These are phyloP conservation scores for Paramormyrops hopkinsi DNA, from an alignment of 2,797 vertebrate genomes.

Conservation along the genomic window DNA sequence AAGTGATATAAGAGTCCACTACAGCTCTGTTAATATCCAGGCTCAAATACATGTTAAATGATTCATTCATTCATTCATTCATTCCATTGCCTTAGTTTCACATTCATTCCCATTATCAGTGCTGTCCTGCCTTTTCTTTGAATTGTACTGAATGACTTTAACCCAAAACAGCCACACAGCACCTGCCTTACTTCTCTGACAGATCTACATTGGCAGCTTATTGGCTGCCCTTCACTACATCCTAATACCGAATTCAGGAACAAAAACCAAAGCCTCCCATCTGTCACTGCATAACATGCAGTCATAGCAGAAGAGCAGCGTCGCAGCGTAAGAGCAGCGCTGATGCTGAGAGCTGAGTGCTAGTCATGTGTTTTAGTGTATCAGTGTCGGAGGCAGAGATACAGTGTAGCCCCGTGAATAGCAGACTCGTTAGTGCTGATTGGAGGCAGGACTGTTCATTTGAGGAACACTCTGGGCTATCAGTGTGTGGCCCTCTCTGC, in stretches of 20 bases:
- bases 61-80: neutral
- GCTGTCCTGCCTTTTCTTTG: slow-evolving; percentile 16
- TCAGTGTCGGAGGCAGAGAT: neutral
- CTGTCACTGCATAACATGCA: neutral
- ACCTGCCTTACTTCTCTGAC: neutral
- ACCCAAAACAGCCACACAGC: neutral
- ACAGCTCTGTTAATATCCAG: slow-evolving; percentile 15
- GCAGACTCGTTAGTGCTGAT: neutral
- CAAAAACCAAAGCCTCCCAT: neutral
- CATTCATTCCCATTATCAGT: slow-evolving; percentile 37
- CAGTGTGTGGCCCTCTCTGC: neutral
- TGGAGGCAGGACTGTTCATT: neutral
- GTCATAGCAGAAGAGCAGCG: too few species aligned
- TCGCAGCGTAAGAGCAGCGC: neutral
- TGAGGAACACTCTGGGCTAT: neutral
- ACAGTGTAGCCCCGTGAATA: neutral
- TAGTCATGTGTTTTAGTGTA: neutral
- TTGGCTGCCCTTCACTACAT: neutral
- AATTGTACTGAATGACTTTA: neutral
- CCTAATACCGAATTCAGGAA: neutral
- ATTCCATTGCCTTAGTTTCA: slow-evolving; percentile 12
- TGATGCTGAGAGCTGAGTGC: neutral
- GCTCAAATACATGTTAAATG: slow-evolving; percentile 13
- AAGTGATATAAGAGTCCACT: neutral
- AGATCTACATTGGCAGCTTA: neutral